phyloP scores from a whole-genome alignment of 35 echinoderm and acorn worm genomes.

The Antedon bifida region DNA sequence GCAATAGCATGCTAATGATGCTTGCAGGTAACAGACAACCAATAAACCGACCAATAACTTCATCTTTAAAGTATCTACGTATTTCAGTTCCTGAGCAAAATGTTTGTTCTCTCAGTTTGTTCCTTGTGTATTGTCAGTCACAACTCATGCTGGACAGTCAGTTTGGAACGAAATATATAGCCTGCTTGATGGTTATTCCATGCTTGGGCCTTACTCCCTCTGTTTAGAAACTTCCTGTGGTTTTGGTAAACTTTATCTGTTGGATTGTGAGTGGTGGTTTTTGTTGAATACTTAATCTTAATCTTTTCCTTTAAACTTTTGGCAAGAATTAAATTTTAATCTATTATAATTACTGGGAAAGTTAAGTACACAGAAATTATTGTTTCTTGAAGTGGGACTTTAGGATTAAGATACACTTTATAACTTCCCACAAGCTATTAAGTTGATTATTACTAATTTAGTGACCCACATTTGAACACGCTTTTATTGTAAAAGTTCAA shows the following conservation, averaged over 20 bases:
- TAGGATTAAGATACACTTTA: too few relatives aligned
- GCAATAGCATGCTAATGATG: not conserved
- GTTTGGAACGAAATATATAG: not conserved
- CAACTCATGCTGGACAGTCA: not conserved
- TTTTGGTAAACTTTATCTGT: not conserved
- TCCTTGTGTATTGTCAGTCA: not conserved
- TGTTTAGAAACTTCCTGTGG: not conserved
- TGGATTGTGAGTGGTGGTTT: not conserved
- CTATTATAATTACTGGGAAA: not conserved
- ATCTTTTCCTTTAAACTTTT: not conserved
- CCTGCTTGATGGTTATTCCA: not conserved
- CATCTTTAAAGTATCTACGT: not conserved
- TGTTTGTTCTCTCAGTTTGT: not conserved
- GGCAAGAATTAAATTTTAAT: not conserved
- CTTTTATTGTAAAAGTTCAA: too few relatives aligned
- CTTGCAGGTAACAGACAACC: not conserved
- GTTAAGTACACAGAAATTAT: too few relatives aligned
- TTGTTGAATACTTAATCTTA: not conserved
- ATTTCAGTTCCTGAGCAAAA: not conserved
- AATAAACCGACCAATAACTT: not conserved
- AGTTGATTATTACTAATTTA: too few relatives aligned
- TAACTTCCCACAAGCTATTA: too few relatives aligned
- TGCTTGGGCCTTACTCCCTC: not conserved
- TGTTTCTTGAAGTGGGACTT: too few relatives aligned
- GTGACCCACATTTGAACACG: too few relatives aligned